A percentile compares a stretch with the other conserved stretches of the same genome.
These are phyloP conservation scores for Pelochelys cantorii DNA, from an alignment of 2,797 vertebrate species.

Conservation along the genomic window DNA sequence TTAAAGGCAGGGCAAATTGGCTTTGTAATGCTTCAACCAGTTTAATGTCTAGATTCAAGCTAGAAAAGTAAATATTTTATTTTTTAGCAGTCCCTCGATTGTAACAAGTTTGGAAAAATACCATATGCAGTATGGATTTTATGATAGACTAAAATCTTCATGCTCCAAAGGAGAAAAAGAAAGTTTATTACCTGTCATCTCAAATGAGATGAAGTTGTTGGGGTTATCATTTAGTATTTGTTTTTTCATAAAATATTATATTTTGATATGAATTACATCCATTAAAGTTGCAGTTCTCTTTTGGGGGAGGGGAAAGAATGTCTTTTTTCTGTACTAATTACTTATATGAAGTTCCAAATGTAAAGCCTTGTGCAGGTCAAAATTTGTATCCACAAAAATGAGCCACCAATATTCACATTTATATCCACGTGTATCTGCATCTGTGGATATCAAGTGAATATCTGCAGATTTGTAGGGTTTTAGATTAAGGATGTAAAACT, in stretches of 20 bases:
- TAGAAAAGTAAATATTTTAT: not conserved
- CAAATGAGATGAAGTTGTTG: not conserved
- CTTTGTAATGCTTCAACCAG: no score
- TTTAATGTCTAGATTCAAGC: no score
- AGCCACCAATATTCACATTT: no score
- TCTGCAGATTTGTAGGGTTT: no score
- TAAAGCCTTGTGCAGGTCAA: no score
- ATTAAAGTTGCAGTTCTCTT: not conserved
- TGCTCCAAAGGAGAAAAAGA: not conserved
- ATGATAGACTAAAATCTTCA: not conserved
- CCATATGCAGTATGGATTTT: not conserved
- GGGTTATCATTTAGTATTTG: not conserved
- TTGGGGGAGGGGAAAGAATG: not conserved
- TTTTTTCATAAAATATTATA: conserved; percentile 1
- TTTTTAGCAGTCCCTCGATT: not conserved
- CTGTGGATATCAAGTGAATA: no score
- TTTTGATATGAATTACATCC: not conserved
- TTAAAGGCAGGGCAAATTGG: no score
- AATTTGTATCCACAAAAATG: no score
- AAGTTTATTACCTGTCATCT: not conserved
- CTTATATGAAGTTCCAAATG: not conserved
- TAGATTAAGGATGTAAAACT: no score
- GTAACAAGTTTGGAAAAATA: not conserved
- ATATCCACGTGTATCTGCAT: no score
- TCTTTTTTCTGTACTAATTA: not conserved